Evolutionary conservation across 2,113 vertebrate genomes (phyloP), one percentile per base, ranked within the genome.

Genomic region (Vulpes lagopus): DNA sequence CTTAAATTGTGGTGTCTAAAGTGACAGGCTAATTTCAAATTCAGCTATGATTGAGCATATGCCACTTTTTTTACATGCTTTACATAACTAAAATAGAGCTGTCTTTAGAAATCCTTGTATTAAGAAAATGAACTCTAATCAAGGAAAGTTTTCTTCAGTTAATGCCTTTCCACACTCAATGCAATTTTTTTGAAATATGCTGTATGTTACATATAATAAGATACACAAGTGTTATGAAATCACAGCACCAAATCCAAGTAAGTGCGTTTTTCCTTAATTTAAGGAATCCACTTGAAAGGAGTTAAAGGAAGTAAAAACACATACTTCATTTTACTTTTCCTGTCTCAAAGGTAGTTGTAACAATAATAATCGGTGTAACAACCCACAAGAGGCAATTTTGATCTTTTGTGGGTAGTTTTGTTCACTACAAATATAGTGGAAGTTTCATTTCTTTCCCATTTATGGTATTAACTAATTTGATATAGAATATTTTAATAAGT

Each of bases 1-100:
- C 65, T 94, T 96, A 83, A 97, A 98, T 73, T 96, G 80, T 96
- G 78, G 97, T 98, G 93, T 98, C 98, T 98, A 97, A 98, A 98
- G 79, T 99, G 98, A 99, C 98, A 99, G 98, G 96, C 98, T 99
- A 98, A 99, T 99, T 99, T 99, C 97, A 98, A 96, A 99, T 98
- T 99, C 98, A 98, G 94, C 97, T 98, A 98, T 99, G 98, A 99
- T 99, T 98, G 98, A 99, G 98, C 97, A 97, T 98, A 98, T 98
- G 98, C 96, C 98, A 98, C 82, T 98, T 98, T 57, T 73, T 98
- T 98, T 98, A 98, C 98, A 98, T 99, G 96, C 97, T 99, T 99
- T 98, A 98, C 98, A 98, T 98, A 99, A 98, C 98, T 98, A 98
- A 99, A 99, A 99, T 98, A 99, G 98, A 99, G 96, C 98, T 99